These are phyloP conservation scores for Apogon talboti DNA, from an alignment of 2,797 vertebrate species.

Conservation along the genomic window DNA sequence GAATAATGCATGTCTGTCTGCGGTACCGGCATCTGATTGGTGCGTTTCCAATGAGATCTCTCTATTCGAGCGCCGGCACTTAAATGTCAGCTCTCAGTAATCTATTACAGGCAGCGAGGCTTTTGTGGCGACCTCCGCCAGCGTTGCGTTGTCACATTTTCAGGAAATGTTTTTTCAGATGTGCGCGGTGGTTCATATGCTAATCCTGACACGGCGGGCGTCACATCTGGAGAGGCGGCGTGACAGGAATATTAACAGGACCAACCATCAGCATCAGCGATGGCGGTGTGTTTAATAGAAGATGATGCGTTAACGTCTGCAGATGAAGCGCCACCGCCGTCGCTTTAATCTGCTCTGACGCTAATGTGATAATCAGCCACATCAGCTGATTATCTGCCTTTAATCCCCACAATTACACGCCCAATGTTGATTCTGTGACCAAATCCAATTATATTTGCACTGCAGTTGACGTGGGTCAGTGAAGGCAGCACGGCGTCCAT, in stretches of 20 bases:
- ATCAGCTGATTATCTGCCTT: constrained; percentile 19
- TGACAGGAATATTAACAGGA: constrained; percentile 31
- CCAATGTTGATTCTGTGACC: neutral
- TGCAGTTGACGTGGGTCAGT: no score
- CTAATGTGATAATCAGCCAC: constrained; percentile 21
- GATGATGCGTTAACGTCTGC: neutral
- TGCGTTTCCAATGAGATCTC: constrained; percentile 17
- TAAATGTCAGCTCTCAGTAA: constrained; percentile 54
- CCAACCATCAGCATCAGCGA: neutral
- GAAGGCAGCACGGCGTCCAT: no score
- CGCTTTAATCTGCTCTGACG: neutral
- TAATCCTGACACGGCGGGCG: constrained; percentile 37
- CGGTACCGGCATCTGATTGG: constrained; percentile 1
- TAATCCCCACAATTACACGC: constrained; percentile 26
- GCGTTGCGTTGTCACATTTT: constrained; percentile 35
- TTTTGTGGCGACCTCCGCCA: constrained; percentile 22
- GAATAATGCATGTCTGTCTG: constrained; percentile 15
- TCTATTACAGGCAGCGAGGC: constrained; percentile 27
- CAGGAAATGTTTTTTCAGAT: constrained; percentile 21
- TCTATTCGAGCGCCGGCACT: constrained; percentile 17
- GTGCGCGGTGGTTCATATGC: constrained; percentile 37
- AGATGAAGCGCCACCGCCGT: neutral
- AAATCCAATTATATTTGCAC: constrained; percentile 11
- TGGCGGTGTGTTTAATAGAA: neutral
- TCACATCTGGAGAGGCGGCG: constrained; percentile 35